Percentiles rank a stretch among this genome's conserved stretches.
phyloP scores from a whole-genome alignment of 2,797 vertebrate genomes.

The Enteromius paludinosus region DNA sequence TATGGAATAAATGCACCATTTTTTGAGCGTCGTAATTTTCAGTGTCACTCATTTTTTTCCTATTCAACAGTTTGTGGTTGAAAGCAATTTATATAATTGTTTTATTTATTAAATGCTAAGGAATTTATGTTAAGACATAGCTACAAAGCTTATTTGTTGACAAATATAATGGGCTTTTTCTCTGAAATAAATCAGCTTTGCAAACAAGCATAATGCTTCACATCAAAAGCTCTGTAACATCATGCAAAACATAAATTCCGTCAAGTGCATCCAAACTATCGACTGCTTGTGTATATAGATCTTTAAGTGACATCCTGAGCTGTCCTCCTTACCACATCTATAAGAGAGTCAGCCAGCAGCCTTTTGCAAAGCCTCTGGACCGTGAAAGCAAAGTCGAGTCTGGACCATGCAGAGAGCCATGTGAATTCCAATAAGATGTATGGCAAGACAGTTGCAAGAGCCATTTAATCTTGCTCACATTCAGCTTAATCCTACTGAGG shows the following conservation, averaged over 20 bases:
- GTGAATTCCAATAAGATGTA: constrained; percentile 75
- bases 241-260: not conserved
- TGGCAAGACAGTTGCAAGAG: constrained; percentile 73
- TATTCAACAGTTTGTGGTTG: not conserved
- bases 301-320: not conserved
- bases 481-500: constrained; percentile 70
- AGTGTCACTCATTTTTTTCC: not conserved
- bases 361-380: constrained; percentile 1
- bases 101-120: not conserved
- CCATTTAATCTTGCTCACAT: constrained; percentile 71
- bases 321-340: not conserved
- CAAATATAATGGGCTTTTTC: not conserved
- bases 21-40: not conserved
- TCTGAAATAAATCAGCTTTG: not conserved
- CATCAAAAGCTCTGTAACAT: not conserved
- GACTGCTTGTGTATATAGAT: not conserved
- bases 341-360: constrained; percentile 18
- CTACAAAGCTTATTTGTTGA: not conserved
- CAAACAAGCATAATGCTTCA: not conserved
- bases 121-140: not conserved
- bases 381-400: constrained; percentile 48
- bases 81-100: not conserved
- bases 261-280: not conserved
- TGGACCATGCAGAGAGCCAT: constrained; percentile 54
- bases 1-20: constrained; percentile 56